Evolutionary conservation across 1,140 invertebrate species (phyloP).

Genomic region (Drosophila pseudoobscura): DNA sequence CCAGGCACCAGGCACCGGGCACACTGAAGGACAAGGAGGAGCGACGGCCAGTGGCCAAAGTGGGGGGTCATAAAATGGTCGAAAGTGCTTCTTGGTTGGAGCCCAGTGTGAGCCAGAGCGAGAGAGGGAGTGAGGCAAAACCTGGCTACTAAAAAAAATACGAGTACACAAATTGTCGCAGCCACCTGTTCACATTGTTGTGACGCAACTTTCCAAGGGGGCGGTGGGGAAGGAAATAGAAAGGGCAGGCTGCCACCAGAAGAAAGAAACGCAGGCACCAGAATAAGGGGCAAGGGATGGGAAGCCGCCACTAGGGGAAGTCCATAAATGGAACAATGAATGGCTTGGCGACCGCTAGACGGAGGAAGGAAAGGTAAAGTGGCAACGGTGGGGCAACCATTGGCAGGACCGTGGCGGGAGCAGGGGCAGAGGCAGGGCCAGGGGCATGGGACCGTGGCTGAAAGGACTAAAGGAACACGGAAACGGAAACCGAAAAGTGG

Average conservation of each 20-base stretch:
- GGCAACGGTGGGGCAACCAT: background rate
- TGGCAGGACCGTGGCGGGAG: no score
- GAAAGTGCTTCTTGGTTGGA: slow-evolving; percentile 40
- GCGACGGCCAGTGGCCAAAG: slow-evolving; percentile 51
- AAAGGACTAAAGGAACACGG: background rate
- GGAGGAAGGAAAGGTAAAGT: background rate
- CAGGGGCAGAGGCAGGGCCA: no score
- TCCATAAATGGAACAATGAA: slow-evolving; percentile 7
- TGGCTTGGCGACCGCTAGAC: no score
- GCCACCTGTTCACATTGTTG: slow-evolving; percentile 80
- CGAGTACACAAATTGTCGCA: slow-evolving; percentile 80
- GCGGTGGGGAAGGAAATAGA: no score
- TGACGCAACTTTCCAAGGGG: slow-evolving; percentile 63
- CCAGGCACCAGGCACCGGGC: background rate
- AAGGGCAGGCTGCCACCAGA: slow-evolving; percentile 3
- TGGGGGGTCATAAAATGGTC: slow-evolving; percentile 69
- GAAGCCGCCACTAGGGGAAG: slow-evolving; percentile 1
- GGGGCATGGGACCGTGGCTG: slow-evolving; percentile 7
- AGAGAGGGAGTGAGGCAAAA: slow-evolving; percentile 15
- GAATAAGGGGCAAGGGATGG: background rate
- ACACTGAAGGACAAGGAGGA: slow-evolving; percentile 35
- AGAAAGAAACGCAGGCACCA: background rate
- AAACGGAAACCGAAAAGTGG: slow-evolving; percentile 54
- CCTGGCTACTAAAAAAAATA: slow-evolving; percentile 78
- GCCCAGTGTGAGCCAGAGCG: background rate